These are phyloP conservation scores for Aphelenchoides besseyi DNA, from an alignment of 1,140 invertebrate genomes.

Conservation along the genomic window DNA sequence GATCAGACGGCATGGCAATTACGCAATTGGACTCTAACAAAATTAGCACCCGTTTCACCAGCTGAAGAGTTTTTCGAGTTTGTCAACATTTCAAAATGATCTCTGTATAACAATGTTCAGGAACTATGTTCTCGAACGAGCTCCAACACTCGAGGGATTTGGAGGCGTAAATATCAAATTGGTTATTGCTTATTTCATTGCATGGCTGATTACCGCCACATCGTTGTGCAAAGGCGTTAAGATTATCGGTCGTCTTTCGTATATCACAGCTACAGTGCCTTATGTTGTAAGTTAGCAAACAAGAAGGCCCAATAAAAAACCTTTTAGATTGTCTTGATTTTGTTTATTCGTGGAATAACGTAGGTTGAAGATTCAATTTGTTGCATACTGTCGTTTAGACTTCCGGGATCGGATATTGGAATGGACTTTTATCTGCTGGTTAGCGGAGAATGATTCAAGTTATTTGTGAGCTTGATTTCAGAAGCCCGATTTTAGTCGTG, in stretches of 20 bases:
- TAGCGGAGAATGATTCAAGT: background rate
- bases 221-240: conserved; percentile 40
- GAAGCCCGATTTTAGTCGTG: background rate
- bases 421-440: conserved; percentile 40
- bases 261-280: conserved; percentile 27
- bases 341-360: conserved; percentile 36
- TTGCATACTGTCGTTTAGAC: background rate
- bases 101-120: too few species aligned
- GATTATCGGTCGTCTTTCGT: conserved; percentile 39
- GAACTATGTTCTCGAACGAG: conserved; percentile 43
- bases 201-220: conserved; percentile 45
- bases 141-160: conserved; percentile 36
- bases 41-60: conserved; percentile 30
- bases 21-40: conserved; percentile 24
- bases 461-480: background rate
- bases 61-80: conserved; percentile 51
- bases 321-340: conserved; percentile 35
- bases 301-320: background rate
- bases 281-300: conserved; percentile 19
- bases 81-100: too few species aligned
- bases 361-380: conserved; percentile 9
- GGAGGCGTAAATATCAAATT: conserved; percentile 43
- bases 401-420: conserved; percentile 40
- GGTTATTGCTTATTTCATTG: conserved; percentile 32
- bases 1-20: conserved; percentile 13